Evolutionary conservation across 2,888 invertebrate genomes (phyloP).

Genomic region (Tetramorium bicarinatum): DNA sequence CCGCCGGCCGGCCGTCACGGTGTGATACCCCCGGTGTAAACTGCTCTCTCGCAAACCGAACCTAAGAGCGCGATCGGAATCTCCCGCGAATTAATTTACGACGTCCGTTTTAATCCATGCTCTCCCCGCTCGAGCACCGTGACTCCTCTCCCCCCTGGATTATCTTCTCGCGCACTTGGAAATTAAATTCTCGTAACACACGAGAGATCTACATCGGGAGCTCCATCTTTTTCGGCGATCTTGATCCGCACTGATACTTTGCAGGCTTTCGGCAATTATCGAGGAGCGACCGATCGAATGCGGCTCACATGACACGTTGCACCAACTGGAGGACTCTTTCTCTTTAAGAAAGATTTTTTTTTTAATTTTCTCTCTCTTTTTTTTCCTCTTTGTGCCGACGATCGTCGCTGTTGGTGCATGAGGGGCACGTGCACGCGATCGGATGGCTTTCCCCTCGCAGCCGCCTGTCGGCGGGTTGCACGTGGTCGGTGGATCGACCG

Average conservation of each 20-base stretch:
- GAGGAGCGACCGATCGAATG: not conserved
- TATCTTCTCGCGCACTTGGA: slow-evolving; percentile 11
- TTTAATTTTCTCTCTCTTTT: not conserved
- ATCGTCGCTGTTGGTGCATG: not conserved
- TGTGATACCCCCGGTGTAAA: slow-evolving; percentile 28
- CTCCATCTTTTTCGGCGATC: not conserved
- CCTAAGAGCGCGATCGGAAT: slow-evolving; percentile 35
- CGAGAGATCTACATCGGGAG: not conserved
- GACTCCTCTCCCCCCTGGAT: not conserved
- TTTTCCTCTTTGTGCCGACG: not conserved
- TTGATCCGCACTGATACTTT: slow-evolving; percentile 8
- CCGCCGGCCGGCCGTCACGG: slow-evolving; percentile 29
- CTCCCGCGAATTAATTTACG: slow-evolving; percentile 43
- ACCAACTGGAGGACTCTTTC: not conserved
- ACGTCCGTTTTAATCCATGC: slow-evolving; percentile 33
- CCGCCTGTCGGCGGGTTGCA: slow-evolving; percentile 65
- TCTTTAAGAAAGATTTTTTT: not conserved
- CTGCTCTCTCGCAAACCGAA: slow-evolving; percentile 24
- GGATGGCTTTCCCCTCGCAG: slow-evolving; percentile 19
- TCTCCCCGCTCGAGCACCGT: slow-evolving; percentile 11
- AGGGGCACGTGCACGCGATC: slow-evolving; percentile 37
- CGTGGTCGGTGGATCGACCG: slow-evolving; percentile 75
- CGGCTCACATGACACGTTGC: not conserved
- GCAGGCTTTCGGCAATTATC: not conserved
- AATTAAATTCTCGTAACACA: not conserved